phyloP scores from a whole-genome alignment of 2,797 vertebrate species.

The Macropodus opercularis region DNA sequence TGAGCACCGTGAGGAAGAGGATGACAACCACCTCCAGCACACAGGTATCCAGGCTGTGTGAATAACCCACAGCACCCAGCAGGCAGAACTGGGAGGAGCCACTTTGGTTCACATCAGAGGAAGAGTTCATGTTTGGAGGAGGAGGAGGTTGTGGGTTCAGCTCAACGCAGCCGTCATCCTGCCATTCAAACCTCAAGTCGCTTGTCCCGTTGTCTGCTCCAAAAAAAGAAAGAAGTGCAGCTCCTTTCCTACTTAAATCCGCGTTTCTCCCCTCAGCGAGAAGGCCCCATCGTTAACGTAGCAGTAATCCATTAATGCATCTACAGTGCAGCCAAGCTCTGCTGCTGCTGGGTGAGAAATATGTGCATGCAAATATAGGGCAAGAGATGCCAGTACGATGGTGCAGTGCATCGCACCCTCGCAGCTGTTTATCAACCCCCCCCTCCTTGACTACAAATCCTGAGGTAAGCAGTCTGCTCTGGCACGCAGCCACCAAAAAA shows the following conservation, averaged over 20 bases:
- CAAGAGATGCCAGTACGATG: slow-evolving; percentile 40
- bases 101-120: slow-evolving; percentile 83
- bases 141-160: slow-evolving; percentile 29
- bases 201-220: not conserved
- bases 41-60: slow-evolving; percentile 88
- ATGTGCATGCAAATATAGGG: slow-evolving; percentile 22
- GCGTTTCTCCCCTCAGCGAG: slow-evolving; percentile 21
- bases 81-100: slow-evolving; percentile 86
- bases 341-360: slow-evolving; percentile 17
- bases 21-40: slow-evolving; percentile 91
- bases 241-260: slow-evolving; percentile 30
- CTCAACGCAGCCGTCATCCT: slow-evolving; percentile 26
- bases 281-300: slow-evolving; percentile 17
- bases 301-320: slow-evolving; percentile 22
- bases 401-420: slow-evolving; percentile 50
- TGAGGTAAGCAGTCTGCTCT: slow-evolving; percentile 52
- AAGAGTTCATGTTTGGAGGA: slow-evolving; percentile 71
- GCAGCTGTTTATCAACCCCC: slow-evolving; percentile 41
- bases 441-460: slow-evolving; percentile 20
- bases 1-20: slow-evolving; percentile 92
- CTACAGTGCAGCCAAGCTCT: slow-evolving; percentile 8
- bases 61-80: slow-evolving; percentile 85
- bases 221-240: slow-evolving; percentile 5
- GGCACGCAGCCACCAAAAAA: slow-evolving; percentile 17
- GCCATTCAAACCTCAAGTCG: slow-evolving; percentile 18